Percentiles rank a stretch among this genome's conserved stretches.
Conservation (phyloP, 2,888 invertebrate species). For the Callyntrura sp. region DNA sequence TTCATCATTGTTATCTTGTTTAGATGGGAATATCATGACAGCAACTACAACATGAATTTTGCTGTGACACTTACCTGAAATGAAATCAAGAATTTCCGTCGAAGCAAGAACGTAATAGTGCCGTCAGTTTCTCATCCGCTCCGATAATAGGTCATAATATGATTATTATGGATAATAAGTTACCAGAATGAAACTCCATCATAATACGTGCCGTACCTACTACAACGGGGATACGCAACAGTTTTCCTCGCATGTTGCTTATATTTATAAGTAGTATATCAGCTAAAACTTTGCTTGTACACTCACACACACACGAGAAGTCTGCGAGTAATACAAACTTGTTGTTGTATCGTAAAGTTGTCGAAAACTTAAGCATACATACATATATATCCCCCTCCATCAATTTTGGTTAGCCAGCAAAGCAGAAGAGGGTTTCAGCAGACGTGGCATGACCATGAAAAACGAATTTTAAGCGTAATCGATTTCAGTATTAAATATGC, state of each 20-base stretch:
- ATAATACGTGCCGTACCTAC: not conserved
- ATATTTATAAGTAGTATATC: not conserved
- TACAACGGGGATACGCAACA: not conserved
- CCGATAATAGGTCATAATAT: too few species aligned
- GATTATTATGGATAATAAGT: too few species aligned
- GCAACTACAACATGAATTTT: too few species aligned
- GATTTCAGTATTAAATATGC: conserved; percentile 19
- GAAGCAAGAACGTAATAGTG: too few species aligned
- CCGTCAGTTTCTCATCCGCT: too few species aligned
- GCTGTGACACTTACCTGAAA: too few species aligned
- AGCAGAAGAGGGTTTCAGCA: not conserved
- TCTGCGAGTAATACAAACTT: not conserved
- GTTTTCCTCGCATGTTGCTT: not conserved
- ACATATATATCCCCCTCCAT: too few species aligned
- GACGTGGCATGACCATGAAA: conserved; percentile 1
- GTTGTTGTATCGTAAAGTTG: not conserved
- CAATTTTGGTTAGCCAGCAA: too few species aligned
- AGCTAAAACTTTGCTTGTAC: not conserved
- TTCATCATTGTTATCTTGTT: too few species aligned
- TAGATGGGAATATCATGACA: too few species aligned
- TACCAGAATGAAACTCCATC: not conserved
- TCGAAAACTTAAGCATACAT: not conserved
- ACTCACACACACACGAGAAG: not conserved
- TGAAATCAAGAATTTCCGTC: too few species aligned
- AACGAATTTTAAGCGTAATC: conserved; percentile 7